These are phyloP conservation scores for Argyrosomus japonicus DNA, from an alignment of 2,113 vertebrate species.

Conservation along the genomic window DNA sequence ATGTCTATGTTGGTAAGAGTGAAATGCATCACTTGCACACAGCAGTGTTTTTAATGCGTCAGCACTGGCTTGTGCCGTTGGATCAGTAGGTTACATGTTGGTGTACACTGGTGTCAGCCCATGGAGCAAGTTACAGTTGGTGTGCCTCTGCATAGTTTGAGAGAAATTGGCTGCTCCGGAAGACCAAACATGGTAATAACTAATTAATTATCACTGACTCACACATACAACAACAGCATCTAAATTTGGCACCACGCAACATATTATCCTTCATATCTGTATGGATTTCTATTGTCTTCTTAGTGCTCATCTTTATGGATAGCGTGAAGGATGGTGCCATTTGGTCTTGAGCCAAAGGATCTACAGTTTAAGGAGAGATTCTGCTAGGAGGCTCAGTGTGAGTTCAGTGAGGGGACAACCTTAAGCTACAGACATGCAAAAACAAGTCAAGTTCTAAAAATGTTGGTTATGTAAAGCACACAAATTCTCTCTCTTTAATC, in stretches of 20 bases:
- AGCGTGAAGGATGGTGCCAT: background rate
- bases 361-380: background rate
- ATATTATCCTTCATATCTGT: background rate
- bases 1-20: too few relatives aligned
- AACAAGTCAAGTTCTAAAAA: background rate
- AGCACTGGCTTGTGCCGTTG: too few relatives aligned
- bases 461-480: too few relatives aligned
- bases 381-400: background rate
- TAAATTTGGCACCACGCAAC: background rate
- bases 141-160: too few relatives aligned
- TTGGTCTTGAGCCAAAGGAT: conserved; percentile 18
- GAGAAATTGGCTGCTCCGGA: background rate
- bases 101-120: too few relatives aligned
- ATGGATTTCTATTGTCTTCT: too few relatives aligned
- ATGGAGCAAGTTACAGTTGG: too few relatives aligned
- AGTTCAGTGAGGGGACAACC: conserved; percentile 17
- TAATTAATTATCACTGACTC: background rate
- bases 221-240: background rate
- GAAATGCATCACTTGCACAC: too few relatives aligned
- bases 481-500: too few relatives aligned
- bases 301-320: background rate
- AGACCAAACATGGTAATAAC: background rate
- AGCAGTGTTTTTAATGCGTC: too few relatives aligned
- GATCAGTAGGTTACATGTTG: too few relatives aligned
- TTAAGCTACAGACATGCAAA: background rate